Base-by-base conservation (phyloP, 2,797 vertebrate genomes). In the Tenualosa ilisha region DNA sequence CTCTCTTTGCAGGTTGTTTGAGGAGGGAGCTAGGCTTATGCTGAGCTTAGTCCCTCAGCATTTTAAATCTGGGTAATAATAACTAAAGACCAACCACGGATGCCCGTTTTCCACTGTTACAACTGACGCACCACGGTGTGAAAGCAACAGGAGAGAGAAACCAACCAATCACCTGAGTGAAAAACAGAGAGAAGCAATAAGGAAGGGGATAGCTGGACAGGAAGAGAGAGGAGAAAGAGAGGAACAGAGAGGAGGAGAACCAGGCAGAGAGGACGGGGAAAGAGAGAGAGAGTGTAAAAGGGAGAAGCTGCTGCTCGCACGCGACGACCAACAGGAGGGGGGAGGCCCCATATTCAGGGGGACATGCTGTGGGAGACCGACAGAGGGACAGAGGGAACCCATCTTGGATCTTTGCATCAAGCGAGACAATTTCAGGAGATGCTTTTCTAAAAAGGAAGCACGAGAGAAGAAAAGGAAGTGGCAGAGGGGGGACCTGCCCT, bases 31-130 rank as follows among this genome's bases (percentile, higher is more conserved):
- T 98, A 97, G 98, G 98, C 98, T 97, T 97, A 91, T 87, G 97
- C 96, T 96, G 97, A 97, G 98, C 98, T 98, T 98, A 98, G 98
- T 98, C 97, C 97, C 94, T 97, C 97, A 96, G 97, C 97, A 98
- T 99, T 98, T 99, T 98, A 99, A 90, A 97, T 98, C 97, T 98
- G 98, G 97, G 98, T 98, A 98, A 98, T 98, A 98, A 98, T 95
- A 97, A 97, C 97, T 97, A 96, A 97, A 90, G 89, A 98, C 97
- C 98, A 97, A 98, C 98, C 98, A 99, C 95, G 98, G 98, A 99
- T 99, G 98, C 98, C 98, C 98, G 98, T 99, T 99, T 99, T 98
- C 98, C 98, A 99, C 98, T 99, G 98, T 98, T 99, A 99, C 97
- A 97, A 97, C 97, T 97, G 97, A 98, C 97, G 98, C 97, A 97